A percentile compares a stretch with the other conserved stretches of the same genome.
Evolutionary conservation across 2,113 vertebrate genomes (phyloP).

Genomic region (Australoheros scitulus): DNA sequence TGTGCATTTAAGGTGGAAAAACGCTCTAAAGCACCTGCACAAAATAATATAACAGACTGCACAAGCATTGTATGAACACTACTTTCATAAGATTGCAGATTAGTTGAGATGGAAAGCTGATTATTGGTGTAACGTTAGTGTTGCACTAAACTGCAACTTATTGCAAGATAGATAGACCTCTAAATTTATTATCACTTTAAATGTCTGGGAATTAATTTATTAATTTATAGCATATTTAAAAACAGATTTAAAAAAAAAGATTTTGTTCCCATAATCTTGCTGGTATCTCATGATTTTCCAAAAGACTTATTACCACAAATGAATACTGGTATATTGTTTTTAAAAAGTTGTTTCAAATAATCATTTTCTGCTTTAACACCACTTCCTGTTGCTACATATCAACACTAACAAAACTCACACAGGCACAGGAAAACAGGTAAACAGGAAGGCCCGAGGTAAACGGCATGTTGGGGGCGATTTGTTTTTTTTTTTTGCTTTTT

Average conservation of each 20-base stretch:
- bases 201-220: no score
- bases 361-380: not conserved
- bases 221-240: no score
- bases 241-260: no score
- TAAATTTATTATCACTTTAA: not conserved
- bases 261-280: not conserved
- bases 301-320: no score
- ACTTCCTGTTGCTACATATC: not conserved
- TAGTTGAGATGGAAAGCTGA: not conserved
- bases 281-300: not conserved
- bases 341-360: no score
- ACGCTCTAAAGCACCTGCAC: not conserved
- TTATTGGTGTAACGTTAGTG: not conserved
- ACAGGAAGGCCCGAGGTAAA: not conserved
- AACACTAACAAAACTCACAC: not conserved
- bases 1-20: not conserved
- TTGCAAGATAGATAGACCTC: not conserved
- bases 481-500: not conserved
- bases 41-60: not conserved
- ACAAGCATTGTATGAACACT: not conserved
- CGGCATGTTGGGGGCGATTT: not conserved
- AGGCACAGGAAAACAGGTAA: not conserved
- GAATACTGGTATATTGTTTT: no score
- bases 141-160: no score
- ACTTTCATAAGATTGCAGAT: not conserved